phyloP scores from a whole-genome alignment of 2,888 invertebrate species.

The Ectropis crepuscularia region DNA sequence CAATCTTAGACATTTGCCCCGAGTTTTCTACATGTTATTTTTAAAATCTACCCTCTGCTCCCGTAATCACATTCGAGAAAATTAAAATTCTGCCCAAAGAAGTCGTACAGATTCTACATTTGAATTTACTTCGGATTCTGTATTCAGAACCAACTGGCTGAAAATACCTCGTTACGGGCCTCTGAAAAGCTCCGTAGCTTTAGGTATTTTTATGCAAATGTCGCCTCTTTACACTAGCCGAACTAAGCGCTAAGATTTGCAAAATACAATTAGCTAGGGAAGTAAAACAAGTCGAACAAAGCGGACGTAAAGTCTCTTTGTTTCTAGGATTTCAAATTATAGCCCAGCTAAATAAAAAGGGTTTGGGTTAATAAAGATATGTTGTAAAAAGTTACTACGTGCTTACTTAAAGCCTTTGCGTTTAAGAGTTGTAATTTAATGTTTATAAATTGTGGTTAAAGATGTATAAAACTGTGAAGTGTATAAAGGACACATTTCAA shows the following conservation, averaged over 20 bases:
- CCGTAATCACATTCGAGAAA: constrained; percentile 21
- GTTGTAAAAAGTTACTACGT: constrained; percentile 14
- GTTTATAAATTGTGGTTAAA: constrained; percentile 22
- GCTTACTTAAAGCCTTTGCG: neutral
- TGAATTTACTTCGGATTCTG: constrained; percentile 37
- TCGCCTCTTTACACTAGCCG: constrained; percentile 37
- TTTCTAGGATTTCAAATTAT: constrained; percentile 12
- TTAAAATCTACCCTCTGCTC: constrained; percentile 8
- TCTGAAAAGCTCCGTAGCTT: constrained; percentile 30
- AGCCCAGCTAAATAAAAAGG: constrained; percentile 12
- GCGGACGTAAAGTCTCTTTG: constrained; percentile 16
- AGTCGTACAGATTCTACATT: constrained; percentile 32
- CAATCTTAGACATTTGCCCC: constrained; percentile 4
- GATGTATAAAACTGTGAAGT: neutral
- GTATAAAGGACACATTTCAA: neutral
- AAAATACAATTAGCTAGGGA: constrained; percentile 27
- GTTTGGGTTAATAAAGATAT: constrained; percentile 21
- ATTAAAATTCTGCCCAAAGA: constrained; percentile 29
- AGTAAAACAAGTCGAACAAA: constrained; percentile 21
- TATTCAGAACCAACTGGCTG: constrained; percentile 40
- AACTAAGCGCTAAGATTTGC: constrained; percentile 33
- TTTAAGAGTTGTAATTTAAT: constrained; percentile 17
- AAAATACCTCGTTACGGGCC: constrained; percentile 43
- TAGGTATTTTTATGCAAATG: constrained; percentile 43
- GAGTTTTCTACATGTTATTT: constrained; percentile 13